Base-by-base conservation (phyloP, 2,888 invertebrate genomes). In the Schizaphis graminum region DNA sequence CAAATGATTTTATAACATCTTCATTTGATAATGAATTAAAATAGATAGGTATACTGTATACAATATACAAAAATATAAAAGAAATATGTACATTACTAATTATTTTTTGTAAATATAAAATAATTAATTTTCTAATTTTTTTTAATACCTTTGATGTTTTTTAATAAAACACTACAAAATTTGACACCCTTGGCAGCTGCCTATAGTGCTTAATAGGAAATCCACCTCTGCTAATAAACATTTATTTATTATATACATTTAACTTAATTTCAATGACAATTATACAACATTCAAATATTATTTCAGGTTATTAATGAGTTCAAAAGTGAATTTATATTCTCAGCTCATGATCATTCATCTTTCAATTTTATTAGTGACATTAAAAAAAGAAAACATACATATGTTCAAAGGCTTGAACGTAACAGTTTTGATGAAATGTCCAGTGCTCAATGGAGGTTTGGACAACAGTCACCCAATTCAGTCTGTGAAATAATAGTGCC, bases 401-500 rank as follows among this genome's bases (percentile, higher is more conserved):
- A 95, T 11, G 94, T 95, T 10, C 95, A 95, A 91, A 92, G 94
- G 24, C 93, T 95, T 16, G 91, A 89, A 49, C 90, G 24, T 35
- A 95, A 94, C 57, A 85, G 41, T 10, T 87, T 91, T 67, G 85
- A 61, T 26, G 53, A 91, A 77, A 85, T 95, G 84, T 88, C 53
- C 44, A 61, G 28, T 10, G 89, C 95, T 47, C 95, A 95, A 28
- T 95, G 95, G 95, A 94, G 95, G 56, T 95, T 95, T 92, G 67
- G 94, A 92, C 41, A 96, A 96, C 95, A 57, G 61, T 26, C 92
- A 47, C 96, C 96, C 95, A 96, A 96, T 28, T 95, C 96, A 41
- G 95, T 97, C 94, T 96, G 97, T 95, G 99, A 99, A 96, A 97
- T 99, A 91, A 97, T 98, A 96, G 98, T 99, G 95, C 99, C 99